Conservation (phyloP, 2,113 vertebrate species). For the Equus przewalskii region DNA sequence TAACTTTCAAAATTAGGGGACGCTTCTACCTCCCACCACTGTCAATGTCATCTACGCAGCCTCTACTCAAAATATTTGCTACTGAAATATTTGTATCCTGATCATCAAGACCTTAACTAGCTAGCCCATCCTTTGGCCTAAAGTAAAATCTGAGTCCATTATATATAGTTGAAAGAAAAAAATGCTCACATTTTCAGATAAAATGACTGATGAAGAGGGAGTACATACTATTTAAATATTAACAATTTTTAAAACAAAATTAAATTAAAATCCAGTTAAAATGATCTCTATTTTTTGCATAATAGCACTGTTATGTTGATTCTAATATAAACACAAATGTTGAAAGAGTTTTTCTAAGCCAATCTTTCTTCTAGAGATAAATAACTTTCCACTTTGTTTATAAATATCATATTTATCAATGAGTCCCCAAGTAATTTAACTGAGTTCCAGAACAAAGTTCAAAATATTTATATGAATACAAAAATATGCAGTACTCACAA, state of each 20-base stretch:
- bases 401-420: background rate
- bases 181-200: background rate
- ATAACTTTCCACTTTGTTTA: background rate
- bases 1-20: background rate
- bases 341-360: background rate
- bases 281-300: background rate
- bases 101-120: background rate
- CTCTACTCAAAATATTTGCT: background rate
- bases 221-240: background rate
- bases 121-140: background rate
- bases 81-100: background rate
- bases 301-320: background rate
- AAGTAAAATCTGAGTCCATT: background rate
- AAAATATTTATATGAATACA: slow-evolving; percentile 1
- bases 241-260: background rate
- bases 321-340: background rate
- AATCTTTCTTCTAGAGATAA: background rate
- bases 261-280: slow-evolving; percentile 18
- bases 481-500: background rate
- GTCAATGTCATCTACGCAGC: background rate
- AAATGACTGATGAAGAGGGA: background rate
- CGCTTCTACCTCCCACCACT: background rate
- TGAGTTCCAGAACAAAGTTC: background rate
- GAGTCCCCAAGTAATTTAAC: background rate
- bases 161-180: background rate